phyloP scores from a whole-genome alignment of 2,797 vertebrate species.

The Furcifer pardalis region DNA sequence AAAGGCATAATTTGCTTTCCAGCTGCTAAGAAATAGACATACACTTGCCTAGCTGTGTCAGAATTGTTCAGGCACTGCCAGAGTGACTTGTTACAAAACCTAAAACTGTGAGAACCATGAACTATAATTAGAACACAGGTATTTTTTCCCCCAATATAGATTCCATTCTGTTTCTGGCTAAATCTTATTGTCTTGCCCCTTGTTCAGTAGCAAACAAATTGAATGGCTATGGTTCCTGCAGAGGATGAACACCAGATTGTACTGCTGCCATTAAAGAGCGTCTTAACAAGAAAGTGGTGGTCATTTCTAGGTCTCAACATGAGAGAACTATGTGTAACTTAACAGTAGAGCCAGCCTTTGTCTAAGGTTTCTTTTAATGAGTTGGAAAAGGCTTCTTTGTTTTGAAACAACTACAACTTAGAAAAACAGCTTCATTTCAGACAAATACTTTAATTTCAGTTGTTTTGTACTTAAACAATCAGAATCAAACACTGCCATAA shows the following conservation, averaged over 20 bases:
- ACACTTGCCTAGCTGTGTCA: slow-evolving; percentile 12
- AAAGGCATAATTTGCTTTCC: slow-evolving; percentile 13
- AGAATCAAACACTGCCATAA: no score
- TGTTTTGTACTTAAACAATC: neutral
- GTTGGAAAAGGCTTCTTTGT: neutral
- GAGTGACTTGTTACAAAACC: neutral
- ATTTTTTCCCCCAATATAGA: neutral
- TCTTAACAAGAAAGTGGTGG: neutral
- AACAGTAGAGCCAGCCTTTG: neutral
- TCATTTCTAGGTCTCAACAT: neutral
- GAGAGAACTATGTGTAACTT: neutral
- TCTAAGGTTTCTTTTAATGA: neutral
- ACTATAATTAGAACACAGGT: neutral
- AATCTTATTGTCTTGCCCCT: no score
- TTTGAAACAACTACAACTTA: neutral
- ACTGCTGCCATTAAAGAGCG: neutral
- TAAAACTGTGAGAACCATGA: neutral
- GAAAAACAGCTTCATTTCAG: no score
- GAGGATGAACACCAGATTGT: neutral
- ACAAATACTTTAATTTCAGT: neutral
- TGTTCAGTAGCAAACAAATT: neutral
- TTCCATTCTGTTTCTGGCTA: neutral
- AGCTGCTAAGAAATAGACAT: slow-evolving; percentile 23
- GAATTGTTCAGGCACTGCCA: neutral
- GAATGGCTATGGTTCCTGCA: neutral